A percentile compares a stretch with the other conserved stretches of the same genome.
These are phyloP conservation scores for Hesperophylax magnus DNA, from an alignment of 1,140 invertebrate species.

Conservation along the genomic window DNA sequence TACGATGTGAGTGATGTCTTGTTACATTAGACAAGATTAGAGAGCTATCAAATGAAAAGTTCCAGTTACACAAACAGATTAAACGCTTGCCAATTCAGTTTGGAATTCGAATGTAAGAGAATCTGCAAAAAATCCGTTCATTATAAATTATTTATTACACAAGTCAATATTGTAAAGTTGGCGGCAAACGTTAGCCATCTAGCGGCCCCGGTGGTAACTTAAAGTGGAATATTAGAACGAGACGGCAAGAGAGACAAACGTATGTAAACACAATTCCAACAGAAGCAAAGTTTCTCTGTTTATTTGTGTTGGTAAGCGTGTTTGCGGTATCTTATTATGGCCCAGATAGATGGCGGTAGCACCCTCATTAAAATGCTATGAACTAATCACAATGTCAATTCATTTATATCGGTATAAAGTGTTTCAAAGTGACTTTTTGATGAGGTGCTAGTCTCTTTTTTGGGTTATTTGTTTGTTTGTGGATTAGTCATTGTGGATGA, in stretches of 20 bases:
- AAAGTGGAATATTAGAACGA: conserved; percentile 64
- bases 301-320: conserved; percentile 72
- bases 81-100: neutral
- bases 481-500: conserved; percentile 65
- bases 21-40: neutral
- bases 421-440: neutral
- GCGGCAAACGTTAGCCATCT: conserved; percentile 63
- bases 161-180: conserved; percentile 27
- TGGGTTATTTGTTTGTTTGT: neutral
- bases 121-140: neutral
- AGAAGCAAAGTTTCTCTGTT: conserved; percentile 61
- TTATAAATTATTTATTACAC: conserved; percentile 1
- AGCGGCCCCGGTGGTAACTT: conserved; percentile 57
- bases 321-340: conserved; percentile 59
- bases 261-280: conserved; percentile 36
- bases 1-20: neutral
- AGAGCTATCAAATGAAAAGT: neutral
- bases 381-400: conserved; percentile 59
- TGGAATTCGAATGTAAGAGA: neutral
- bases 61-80: neutral
- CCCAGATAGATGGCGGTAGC: neutral
- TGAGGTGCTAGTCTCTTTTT: neutral
- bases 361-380: neutral
- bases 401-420: neutral
- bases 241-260: conserved; percentile 60